Evolutionary conservation across 2,888 invertebrate genomes (phyloP).

Genomic region (Phalera bucephala): DNA sequence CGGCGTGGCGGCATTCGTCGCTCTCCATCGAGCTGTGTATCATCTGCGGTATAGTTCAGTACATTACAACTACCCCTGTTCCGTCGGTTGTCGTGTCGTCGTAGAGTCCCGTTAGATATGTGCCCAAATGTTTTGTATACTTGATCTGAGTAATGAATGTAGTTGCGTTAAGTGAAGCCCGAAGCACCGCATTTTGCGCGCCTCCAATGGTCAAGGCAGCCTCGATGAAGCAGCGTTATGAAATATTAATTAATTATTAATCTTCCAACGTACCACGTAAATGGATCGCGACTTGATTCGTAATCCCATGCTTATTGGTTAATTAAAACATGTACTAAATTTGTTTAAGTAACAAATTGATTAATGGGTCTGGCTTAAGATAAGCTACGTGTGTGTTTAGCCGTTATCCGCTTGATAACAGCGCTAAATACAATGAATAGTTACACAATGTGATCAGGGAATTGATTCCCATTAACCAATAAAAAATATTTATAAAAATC

Average conservation of each 20-base stretch:
- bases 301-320: conserved; percentile 17
- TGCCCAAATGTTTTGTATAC: no score
- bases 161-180: no score
- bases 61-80: no score
- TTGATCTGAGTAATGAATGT: no score
- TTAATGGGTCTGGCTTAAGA: conserved; percentile 33
- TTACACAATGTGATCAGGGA: conserved; percentile 29
- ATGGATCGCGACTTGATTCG: conserved; percentile 2
- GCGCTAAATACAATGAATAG: conserved; percentile 22
- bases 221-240: not conserved
- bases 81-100: no score
- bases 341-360: conserved; percentile 39
- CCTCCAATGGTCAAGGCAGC: not conserved
- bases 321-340: conserved; percentile 23
- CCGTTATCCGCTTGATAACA: conserved; percentile 24
- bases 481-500: conserved; percentile 25
- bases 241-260: not conserved
- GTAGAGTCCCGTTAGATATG: no score
- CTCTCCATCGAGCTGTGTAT: no score
- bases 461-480: conserved; percentile 28
- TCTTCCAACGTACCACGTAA: conserved; percentile 2
- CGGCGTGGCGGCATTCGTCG: no score
- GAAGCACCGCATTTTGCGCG: no score
- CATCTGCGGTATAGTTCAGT: no score
- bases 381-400: conserved; percentile 29